Evolutionary conservation across 1,140 invertebrate genomes (phyloP).

Genomic region (Portunus trituberculatus): DNA sequence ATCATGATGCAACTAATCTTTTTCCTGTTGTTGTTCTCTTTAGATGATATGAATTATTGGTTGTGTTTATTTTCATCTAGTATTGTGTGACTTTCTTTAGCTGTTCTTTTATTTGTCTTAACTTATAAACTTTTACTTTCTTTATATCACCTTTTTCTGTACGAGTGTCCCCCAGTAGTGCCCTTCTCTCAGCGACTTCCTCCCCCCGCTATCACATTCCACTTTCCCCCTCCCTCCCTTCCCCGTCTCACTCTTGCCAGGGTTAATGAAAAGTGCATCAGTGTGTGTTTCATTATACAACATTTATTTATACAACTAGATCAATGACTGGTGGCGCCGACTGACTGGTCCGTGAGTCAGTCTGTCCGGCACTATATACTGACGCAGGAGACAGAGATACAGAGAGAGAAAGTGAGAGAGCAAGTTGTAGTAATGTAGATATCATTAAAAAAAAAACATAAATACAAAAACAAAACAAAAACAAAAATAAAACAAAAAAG

Average conservation of each 20-base stretch:
- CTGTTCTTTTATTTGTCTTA: too few relatives aligned
- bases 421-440: not conserved
- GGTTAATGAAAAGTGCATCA: not conserved
- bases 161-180: not conserved
- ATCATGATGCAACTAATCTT: too few relatives aligned
- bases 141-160: too few relatives aligned
- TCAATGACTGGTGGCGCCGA: constrained; percentile 6
- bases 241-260: not conserved
- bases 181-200: too few relatives aligned
- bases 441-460: not conserved
- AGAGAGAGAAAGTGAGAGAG: not conserved
- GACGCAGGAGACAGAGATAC: not conserved
- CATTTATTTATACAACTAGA: not conserved
- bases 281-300: constrained; percentile 23
- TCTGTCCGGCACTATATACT: not conserved
- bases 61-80: too few relatives aligned
- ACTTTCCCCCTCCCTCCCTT: not conserved
- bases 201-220: not conserved
- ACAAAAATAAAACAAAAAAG: not conserved
- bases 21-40: too few relatives aligned
- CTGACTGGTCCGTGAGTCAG: too few relatives aligned
- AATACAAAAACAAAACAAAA: not conserved
- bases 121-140: too few relatives aligned
- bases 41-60: too few relatives aligned
- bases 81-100: too few relatives aligned